These are phyloP conservation scores for Sanderia malayensis DNA, from an alignment of 30 jellyfish, hydroid and myxozoan species.

Conservation along the genomic window DNA sequence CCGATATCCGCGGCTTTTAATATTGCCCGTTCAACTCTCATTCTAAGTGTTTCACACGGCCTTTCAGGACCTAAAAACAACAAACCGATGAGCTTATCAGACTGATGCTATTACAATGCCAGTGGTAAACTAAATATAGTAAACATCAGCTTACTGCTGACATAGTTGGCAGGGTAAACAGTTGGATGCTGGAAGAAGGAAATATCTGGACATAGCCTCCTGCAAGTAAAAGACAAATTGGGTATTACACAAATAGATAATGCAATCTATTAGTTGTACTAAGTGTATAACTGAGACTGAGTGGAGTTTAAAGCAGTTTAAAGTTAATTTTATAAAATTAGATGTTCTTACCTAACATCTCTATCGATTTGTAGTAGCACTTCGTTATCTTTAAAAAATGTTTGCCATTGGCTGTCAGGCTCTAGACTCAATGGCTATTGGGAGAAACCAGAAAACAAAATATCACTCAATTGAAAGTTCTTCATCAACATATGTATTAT, in stretches of 20 bases:
- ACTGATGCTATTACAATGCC: constrained; percentile 74
- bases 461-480: too few species aligned
- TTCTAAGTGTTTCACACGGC: constrained; percentile 82
- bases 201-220: constrained; percentile 97
- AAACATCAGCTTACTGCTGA: constrained; percentile 55
- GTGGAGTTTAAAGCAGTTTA: too few species aligned
- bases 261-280: too few species aligned
- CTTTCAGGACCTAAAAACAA: constrained; percentile 35
- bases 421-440: constrained; percentile 75
- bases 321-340: too few species aligned
- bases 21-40: constrained; percentile 81
- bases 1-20: constrained; percentile 87
- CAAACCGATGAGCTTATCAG: constrained; percentile 13
- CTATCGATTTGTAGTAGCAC: constrained; percentile 88
- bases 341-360: constrained; percentile 81
- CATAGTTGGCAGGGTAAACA: constrained; percentile 69
- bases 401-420: constrained; percentile 92
- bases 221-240: too few species aligned
- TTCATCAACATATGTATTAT: background rate
- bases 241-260: too few species aligned
- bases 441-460: too few species aligned
- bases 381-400: constrained; percentile 92
- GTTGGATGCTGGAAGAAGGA: constrained; percentile 93
- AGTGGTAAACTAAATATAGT: constrained; percentile 23
- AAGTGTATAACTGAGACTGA: too few species aligned